Conservation (phyloP, 53 echinoderm and acorn worm genomes). For the Luidia sarsii region DNA sequence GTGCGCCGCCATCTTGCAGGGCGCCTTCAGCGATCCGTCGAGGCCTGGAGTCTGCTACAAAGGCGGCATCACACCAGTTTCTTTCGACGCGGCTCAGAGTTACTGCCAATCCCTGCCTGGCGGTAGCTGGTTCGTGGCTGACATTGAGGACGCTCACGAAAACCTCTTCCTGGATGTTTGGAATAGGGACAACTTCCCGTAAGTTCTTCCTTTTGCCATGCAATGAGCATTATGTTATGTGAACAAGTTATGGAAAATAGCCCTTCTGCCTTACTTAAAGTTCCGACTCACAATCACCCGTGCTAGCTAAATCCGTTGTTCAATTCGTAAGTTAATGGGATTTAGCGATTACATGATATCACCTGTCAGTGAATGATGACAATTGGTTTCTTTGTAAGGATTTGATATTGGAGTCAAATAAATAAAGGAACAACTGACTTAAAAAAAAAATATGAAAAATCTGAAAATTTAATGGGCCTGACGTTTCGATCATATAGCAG, state of each 20-base stretch:
- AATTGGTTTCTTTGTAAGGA: not conserved
- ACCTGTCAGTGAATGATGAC: not conserved
- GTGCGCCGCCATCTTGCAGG: not conserved
- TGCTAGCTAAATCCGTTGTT: not conserved
- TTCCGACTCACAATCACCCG: not conserved
- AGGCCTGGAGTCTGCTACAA: slow-evolving; percentile 24
- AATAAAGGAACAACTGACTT: too few species aligned
- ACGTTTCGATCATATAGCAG: too few species aligned
- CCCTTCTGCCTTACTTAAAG: not conserved
- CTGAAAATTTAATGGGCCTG: too few species aligned
- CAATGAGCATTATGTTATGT: not conserved
- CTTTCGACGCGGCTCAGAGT: not conserved
- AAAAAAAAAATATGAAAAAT: too few species aligned
- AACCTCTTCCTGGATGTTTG: slow-evolving; percentile 17
- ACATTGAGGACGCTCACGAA: slow-evolving; percentile 16
- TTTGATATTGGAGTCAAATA: too few species aligned
- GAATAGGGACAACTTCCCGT: slow-evolving; percentile 40
- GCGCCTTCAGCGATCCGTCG: slow-evolving; percentile 22
- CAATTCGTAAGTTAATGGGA: not conserved
- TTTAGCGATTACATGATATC: not conserved
- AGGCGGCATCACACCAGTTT: not conserved
- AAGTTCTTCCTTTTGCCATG: not conserved
- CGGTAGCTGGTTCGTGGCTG: slow-evolving; percentile 14
- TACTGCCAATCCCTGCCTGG: not conserved
- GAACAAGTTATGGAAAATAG: too few species aligned